Evolutionary conservation across 2,797 vertebrate species (phyloP), one percentile per base, ranked within the genome.

Genomic region (Paedocypris micromegethes): DNA sequence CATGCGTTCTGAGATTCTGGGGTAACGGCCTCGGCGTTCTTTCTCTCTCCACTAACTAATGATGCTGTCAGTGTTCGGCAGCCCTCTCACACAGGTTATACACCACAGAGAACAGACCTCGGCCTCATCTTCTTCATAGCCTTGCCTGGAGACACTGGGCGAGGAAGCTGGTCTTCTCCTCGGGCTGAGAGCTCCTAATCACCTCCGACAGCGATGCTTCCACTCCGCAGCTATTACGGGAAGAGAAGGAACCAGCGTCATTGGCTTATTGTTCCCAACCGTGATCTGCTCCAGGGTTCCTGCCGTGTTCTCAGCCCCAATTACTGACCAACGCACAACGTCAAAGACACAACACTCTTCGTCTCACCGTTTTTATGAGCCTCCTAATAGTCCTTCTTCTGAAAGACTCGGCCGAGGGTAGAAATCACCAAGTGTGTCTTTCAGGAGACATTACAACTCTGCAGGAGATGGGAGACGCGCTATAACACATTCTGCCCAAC

Each of bases 241-340:
- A 61, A 51, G 50, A 62, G 9, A 53, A 49, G 46, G 37, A 60
- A 56, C 41, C 39, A 9, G 9, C 23, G 57, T 49, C 55, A 38
- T 9, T 42, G n/a, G 52, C 58, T 62, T 58, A 5, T 41, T 9
- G 42, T 37, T 64, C 66, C 39, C 37, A 61, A 66, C 23, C 57
- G 51, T 8, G 47, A 58, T 53, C 47, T 3, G 53, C 70, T 72
- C 23, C 44, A 66, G 46, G 45, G 43, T 62, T 58, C 42, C 5
- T 63, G 46, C 51, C 40, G 3, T 64, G 66, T 66, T 6, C 57
- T 47, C 58, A 53, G 58, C 49, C 57, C 68, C 59, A 71, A 63
- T 75, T 71, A 70, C 64, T 63, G 68, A 71, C 64, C 73, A 68
- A 7, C 44, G 4, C 52, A 47, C 54, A 60, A 56, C 61, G 70